Conservation (phyloP, 2,797 vertebrate species). For the Gallinago solitaria region DNA sequence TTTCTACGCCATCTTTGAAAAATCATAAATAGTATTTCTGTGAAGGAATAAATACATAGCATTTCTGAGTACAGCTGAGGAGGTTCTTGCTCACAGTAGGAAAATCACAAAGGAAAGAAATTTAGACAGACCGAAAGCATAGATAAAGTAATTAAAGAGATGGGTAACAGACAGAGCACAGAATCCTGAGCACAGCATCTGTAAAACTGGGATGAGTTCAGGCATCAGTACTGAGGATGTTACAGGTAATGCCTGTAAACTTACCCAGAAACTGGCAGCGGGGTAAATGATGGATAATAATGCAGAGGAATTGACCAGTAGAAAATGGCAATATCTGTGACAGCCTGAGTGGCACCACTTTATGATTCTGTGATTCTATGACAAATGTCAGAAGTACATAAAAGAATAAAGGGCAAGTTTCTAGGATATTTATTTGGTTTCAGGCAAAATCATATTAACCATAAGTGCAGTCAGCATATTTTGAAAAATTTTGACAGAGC, state of each 20-base stretch:
- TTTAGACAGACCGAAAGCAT: not conserved
- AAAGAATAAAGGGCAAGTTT: not conserved
- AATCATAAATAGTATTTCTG: slow-evolving; percentile 23
- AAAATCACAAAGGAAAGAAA: not conserved
- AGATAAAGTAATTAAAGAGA: not conserved
- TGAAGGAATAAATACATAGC: not conserved
- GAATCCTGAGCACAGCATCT: not conserved
- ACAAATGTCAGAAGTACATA: not conserved
- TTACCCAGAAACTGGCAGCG: not conserved
- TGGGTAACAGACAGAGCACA: not conserved
- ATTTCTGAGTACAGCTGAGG: not conserved
- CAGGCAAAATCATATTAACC: not conserved
- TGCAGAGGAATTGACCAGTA: rapidly evolving
- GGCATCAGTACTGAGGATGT: not conserved
- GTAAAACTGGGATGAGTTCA: not conserved
- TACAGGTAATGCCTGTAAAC: not conserved
- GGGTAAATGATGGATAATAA: not conserved
- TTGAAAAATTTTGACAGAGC: not conserved
- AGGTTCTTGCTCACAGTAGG: not conserved
- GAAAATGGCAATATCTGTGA: not conserved
- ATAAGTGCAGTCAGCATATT: not conserved
- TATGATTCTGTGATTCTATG: too few species aligned
- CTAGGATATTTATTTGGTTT: not conserved
- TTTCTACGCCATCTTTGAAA: slow-evolving; percentile 36
- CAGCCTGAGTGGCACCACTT: not conserved